Evolutionary conservation across 2,113 vertebrate genomes (phyloP).

Genomic region (Balaenoptera acutorostrata): DNA sequence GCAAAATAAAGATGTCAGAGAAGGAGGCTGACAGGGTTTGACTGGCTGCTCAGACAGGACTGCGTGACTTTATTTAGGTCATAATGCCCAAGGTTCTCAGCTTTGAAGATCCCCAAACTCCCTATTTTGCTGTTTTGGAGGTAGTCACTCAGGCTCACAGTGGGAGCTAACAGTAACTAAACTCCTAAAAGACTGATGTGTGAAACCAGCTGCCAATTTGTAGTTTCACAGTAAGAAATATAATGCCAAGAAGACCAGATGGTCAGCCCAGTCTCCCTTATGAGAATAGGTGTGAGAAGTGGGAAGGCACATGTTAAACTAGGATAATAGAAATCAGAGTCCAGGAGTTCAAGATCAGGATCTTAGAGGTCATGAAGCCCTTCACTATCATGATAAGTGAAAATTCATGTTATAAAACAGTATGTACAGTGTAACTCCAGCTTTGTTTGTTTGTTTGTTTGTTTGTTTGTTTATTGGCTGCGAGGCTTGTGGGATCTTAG

Average conservation of each 20-base stretch:
- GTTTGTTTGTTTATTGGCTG: background rate
- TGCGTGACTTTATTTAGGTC: background rate
- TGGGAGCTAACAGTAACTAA: background rate
- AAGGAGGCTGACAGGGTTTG: background rate
- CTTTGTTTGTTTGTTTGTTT: background rate
- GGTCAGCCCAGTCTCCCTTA: background rate
- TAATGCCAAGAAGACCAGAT: background rate
- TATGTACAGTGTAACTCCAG: background rate
- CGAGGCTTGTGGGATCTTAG: background rate
- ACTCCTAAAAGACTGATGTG: background rate
- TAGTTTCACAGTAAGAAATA: background rate
- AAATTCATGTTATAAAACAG: background rate
- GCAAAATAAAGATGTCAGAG: background rate
- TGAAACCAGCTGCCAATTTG: background rate
- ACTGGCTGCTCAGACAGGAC: background rate
- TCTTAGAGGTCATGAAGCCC: background rate
- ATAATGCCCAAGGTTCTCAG: background rate
- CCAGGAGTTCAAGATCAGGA: background rate
- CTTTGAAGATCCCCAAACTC: background rate
- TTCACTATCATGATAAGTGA: background rate
- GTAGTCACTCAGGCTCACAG: background rate
- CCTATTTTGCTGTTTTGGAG: background rate
- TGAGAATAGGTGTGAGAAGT: background rate
- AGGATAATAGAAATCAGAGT: background rate
- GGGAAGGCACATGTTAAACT: background rate